These are phyloP conservation scores for Acanthochromis polyacanthus DNA, from an alignment of 2,113 vertebrate genomes.

Conservation along the genomic window DNA sequence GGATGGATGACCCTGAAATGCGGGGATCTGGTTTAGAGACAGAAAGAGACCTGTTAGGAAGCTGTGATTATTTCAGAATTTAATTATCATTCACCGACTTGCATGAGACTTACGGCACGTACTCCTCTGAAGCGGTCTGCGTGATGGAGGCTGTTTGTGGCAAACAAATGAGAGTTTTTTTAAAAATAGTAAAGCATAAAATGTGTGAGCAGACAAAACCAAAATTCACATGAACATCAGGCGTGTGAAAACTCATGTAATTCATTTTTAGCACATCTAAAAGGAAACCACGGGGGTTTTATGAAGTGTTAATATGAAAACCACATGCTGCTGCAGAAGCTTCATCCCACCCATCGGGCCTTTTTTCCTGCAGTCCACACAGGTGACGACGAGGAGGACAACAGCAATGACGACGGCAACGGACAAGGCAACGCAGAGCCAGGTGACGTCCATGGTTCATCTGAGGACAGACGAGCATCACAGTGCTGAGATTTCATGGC, in stretches of 20 bases:
- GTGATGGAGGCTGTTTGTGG: conserved; percentile 48
- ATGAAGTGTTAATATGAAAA: no score
- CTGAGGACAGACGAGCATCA: conserved; percentile 35
- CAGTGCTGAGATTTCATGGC: no score
- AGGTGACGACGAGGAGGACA: conserved; percentile 43
- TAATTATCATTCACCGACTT: background rate
- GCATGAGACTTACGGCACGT: conserved; percentile 47
- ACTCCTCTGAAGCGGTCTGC: conserved; percentile 44
- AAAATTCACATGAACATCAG: background rate
- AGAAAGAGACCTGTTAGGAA: background rate
- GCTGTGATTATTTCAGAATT: background rate
- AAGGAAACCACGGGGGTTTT: background rate
- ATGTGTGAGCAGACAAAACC: background rate
- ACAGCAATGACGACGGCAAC: conserved; percentile 13
- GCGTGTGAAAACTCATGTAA: background rate
- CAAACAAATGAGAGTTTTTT: background rate
- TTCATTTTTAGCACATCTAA: background rate
- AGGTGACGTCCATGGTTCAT: conserved; percentile 49
- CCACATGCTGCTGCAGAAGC: background rate
- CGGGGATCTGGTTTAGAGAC: conserved; percentile 33
- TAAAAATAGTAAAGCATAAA: background rate
- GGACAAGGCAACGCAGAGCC: background rate
- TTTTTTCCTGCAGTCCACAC: conserved; percentile 60
- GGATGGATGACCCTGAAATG: conserved; percentile 49
- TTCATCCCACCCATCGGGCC: conserved; percentile 49